Evolutionary conservation across 2,797 vertebrate genomes (phyloP).

Genomic region (Toxotes lorentzi): DNA sequence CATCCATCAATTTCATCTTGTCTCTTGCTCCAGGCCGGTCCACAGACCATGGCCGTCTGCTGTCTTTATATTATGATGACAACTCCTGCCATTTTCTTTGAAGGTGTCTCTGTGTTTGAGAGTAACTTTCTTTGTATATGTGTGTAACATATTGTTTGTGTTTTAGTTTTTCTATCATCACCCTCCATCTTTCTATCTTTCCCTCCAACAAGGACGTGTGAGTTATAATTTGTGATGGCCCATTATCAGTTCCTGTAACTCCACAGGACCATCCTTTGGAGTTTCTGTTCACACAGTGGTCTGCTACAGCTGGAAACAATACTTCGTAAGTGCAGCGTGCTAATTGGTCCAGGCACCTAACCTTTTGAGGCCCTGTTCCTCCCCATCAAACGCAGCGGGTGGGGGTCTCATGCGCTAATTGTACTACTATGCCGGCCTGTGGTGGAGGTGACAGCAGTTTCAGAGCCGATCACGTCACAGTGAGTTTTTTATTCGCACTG

Average conservation of each 20-base stretch:
- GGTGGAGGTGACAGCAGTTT: slow-evolving; percentile 40
- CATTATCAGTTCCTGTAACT: not conserved
- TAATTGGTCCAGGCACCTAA: slow-evolving; percentile 65
- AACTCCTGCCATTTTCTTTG: slow-evolving; percentile 1
- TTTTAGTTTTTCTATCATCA: not conserved
- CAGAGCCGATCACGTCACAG: slow-evolving; percentile 52
- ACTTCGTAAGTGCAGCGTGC: slow-evolving; percentile 24
- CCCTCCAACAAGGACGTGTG: not conserved
- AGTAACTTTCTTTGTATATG: not conserved
- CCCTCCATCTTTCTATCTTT: not conserved
- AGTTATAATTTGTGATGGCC: slow-evolving; percentile 1
- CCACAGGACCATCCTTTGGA: not conserved
- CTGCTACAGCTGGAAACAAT: slow-evolving; percentile 11
- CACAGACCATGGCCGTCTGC: slow-evolving; percentile 14
- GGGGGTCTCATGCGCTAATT: slow-evolving; percentile 43
- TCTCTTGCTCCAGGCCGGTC: slow-evolving; percentile 28
- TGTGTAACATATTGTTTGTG: not conserved
- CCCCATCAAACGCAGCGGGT: slow-evolving; percentile 54
- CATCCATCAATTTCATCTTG: slow-evolving; percentile 23
- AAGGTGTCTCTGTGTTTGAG: slow-evolving; percentile 17
- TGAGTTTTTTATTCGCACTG: not conserved
- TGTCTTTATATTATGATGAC: slow-evolving; percentile 28
- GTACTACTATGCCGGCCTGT: not conserved
- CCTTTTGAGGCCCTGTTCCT: slow-evolving; percentile 45
- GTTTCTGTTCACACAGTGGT: slow-evolving; percentile 24